These are phyloP conservation scores for Sycophila sp. DNA, from an alignment of 1,140 invertebrate species.

Conservation along the genomic window DNA sequence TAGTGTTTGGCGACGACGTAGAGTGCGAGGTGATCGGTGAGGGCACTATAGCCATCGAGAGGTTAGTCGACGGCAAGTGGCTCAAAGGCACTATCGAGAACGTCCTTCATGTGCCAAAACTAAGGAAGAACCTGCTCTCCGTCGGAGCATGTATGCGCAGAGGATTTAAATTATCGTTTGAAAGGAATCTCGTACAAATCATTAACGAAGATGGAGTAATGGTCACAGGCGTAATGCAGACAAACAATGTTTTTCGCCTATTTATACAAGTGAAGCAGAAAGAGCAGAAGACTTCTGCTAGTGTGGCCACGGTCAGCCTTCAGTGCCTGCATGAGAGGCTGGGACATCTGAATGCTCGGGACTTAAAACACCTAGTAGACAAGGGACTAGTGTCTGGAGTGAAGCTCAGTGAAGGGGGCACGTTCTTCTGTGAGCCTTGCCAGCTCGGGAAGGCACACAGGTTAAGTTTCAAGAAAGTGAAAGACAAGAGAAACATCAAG, in stretches of 20 bases:
- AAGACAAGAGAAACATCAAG: constrained; percentile 37
- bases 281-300: background rate
- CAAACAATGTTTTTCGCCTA: too few relatives aligned
- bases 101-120: background rate
- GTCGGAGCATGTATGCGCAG: background rate
- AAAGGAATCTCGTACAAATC: background rate
- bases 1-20: too few relatives aligned
- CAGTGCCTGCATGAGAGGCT: background rate
- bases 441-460: constrained; percentile 50
- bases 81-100: background rate
- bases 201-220: background rate
- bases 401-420: background rate
- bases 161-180: background rate
- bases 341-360: background rate
- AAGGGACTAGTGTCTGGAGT: background rate
- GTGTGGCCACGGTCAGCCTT: background rate
- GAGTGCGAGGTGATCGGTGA: too few relatives aligned
- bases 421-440: constrained; percentile 49
- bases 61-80: background rate
- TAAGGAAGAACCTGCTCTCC: background rate
- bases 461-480: constrained; percentile 42
- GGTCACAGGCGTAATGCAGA: background rate
- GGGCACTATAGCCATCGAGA: background rate
- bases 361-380: background rate
- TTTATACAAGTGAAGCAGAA: background rate